Base-by-base conservation (phyloP, 2,888 invertebrate genomes). In the Monochamus alternatus region DNA sequence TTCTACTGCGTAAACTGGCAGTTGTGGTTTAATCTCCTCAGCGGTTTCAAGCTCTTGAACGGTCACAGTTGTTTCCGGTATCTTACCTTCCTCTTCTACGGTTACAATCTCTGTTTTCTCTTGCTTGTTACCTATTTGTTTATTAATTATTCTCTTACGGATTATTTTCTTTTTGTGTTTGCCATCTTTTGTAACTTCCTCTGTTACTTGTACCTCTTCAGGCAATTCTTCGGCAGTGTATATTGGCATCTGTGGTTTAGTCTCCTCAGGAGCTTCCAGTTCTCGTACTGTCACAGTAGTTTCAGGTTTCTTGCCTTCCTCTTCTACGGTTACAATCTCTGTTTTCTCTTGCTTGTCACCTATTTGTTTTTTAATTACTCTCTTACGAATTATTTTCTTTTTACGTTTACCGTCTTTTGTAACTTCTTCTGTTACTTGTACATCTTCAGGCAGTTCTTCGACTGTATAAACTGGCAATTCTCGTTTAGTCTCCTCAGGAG, bases 61-160 rank as follows among this genome's bases (percentile, higher is more conserved):
- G 9, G 81, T 81, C 60, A 87, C 85, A 58, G 87, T 86, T 63
- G 83, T 88, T 66, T 88, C 83, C 0, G 91, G 90, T 72, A 88
- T 85, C 68, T 87, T 84, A 8, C 88, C 89, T 74, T 90, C 90
- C 81, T 89, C 86, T 81, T 88, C 87, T 55, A 89, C 85, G 10
- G 90, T 90, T 64, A 88, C 85, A 64, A 90, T 90, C 86, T 90
- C 89, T 0, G 90, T 88, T 81, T 75, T 86, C 79, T 90, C 89
- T 59, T 89, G 86, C 81, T 87, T 88, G 55, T 85, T 82, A 67
- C 87, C 89, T 0, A 87, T 83, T 32, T 89, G 86, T 66, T 88
- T 90, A 65, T 88, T 89, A n/a, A 87, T 86, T 32, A 87, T 87
- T 2, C 81, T 78, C 2, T 72, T 73, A 80, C 83, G 86, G 70